Conservation (phyloP, 2,888 invertebrate genomes). For the Gisinianus flammeolus region DNA sequence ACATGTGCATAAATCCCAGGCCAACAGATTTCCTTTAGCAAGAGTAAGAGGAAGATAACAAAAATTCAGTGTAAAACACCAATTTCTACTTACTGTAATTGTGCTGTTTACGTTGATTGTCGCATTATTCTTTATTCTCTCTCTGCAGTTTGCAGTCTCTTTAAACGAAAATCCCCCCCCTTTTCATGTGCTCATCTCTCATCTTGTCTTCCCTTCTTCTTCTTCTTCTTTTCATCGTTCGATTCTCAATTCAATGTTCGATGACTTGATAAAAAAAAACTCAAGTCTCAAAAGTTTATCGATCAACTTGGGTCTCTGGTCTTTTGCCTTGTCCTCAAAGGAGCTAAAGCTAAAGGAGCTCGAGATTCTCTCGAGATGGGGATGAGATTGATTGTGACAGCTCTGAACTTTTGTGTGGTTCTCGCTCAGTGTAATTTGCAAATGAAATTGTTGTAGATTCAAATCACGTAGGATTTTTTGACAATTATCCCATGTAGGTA, state of each 20-base stretch:
- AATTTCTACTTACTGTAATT: slow-evolving; percentile 31
- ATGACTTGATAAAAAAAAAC: background rate
- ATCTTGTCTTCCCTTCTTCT: background rate
- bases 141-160: background rate
- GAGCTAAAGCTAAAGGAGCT: too few species aligned
- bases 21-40: background rate
- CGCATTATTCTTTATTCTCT: background rate
- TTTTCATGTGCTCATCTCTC: too few species aligned
- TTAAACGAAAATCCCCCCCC: background rate
- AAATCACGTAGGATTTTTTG: slow-evolving; percentile 29
- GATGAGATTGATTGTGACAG: background rate
- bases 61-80: slow-evolving; percentile 26
- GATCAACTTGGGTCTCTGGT: too few species aligned
- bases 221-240: background rate
- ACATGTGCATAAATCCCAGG: background rate
- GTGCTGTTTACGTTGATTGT: slow-evolving; percentile 1
- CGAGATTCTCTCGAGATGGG: too few species aligned
- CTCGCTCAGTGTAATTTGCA: background rate
- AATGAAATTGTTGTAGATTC: slow-evolving; percentile 8
- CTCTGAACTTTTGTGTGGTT: background rate
- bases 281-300: too few species aligned
- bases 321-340: too few species aligned
- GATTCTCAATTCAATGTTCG: background rate
- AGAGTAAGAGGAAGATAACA: slow-evolving; percentile 3
- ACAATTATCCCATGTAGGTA: slow-evolving; percentile 23